Evolutionary conservation across 2,113 vertebrate genomes (phyloP).

Genomic region (Tachysurus vachellii): DNA sequence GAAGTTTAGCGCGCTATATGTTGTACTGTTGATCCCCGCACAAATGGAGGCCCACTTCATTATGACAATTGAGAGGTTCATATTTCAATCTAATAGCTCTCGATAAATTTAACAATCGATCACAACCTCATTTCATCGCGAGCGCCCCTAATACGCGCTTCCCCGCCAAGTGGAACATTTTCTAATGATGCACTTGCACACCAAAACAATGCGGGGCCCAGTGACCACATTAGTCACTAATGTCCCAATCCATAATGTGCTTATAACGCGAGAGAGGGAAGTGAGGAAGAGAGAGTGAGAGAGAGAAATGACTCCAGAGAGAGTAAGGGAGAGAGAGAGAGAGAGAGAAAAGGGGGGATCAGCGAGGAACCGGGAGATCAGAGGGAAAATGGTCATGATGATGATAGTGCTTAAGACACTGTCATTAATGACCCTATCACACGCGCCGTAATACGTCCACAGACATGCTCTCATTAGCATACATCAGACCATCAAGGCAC

Average conservation of each 20-base stretch:
- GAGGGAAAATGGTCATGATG: constrained; percentile 70
- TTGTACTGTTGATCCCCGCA: constrained; percentile 74
- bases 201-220: constrained; percentile 73
- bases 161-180: constrained; percentile 81
- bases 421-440: constrained; percentile 73
- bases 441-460: constrained; percentile 69
- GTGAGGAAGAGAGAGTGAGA: constrained; percentile 65
- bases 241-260: constrained; percentile 83
- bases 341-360: constrained; percentile 64
- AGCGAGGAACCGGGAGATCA: constrained; percentile 65
- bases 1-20: constrained; percentile 66
- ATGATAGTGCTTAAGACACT: constrained; percentile 76
- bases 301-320: constrained; percentile 71
- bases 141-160: constrained; percentile 79
- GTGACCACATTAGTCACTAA: constrained; percentile 82
- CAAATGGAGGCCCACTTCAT: constrained; percentile 80
- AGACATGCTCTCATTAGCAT: constrained; percentile 74
- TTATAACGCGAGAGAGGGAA: constrained; percentile 70
- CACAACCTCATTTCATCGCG: constrained; percentile 84
- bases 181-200: constrained; percentile 84
- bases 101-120: constrained; percentile 87
- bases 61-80: constrained; percentile 83
- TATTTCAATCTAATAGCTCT: constrained; percentile 84
- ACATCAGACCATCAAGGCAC: constrained; percentile 66
- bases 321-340: constrained; percentile 66